phyloP scores from a whole-genome alignment of 2,888 invertebrate species.

The Dolichopus griseipennis region DNA sequence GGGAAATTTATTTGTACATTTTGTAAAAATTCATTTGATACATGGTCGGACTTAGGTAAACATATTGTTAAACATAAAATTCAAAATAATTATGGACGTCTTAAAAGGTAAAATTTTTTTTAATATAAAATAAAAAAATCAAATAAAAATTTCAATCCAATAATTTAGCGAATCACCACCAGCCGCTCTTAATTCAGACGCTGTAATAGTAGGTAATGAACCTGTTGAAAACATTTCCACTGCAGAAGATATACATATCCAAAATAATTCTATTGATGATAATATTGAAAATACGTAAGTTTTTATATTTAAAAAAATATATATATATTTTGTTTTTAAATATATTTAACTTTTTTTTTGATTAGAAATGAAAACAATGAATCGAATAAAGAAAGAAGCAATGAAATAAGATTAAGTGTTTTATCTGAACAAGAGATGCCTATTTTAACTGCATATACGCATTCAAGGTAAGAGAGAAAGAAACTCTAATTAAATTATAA shows the following conservation, averaged over 20 bases:
- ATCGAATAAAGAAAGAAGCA: neutral
- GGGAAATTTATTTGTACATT: constrained; percentile 1
- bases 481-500: neutral
- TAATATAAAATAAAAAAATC: neutral
- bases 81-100: neutral
- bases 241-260: too few species aligned
- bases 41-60: constrained; percentile 1
- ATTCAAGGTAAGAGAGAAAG: neutral
- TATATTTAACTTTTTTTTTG: too few species aligned
- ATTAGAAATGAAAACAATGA: too few species aligned
- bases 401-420: neutral
- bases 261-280: neutral
- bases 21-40: constrained; percentile 8
- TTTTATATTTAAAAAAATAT: too few species aligned
- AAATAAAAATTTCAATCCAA: neutral
- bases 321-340: too few species aligned
- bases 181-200: neutral
- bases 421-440: constrained; percentile 4
- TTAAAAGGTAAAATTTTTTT: neutral
- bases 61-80: constrained; percentile 9
- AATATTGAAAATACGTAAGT: neutral
- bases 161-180: neutral
- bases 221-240: too few species aligned
- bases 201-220: neutral
- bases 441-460: neutral